These are phyloP conservation scores for Nannoperca obscura DNA, from an alignment of 2,797 vertebrate species.

Conservation along the genomic window DNA sequence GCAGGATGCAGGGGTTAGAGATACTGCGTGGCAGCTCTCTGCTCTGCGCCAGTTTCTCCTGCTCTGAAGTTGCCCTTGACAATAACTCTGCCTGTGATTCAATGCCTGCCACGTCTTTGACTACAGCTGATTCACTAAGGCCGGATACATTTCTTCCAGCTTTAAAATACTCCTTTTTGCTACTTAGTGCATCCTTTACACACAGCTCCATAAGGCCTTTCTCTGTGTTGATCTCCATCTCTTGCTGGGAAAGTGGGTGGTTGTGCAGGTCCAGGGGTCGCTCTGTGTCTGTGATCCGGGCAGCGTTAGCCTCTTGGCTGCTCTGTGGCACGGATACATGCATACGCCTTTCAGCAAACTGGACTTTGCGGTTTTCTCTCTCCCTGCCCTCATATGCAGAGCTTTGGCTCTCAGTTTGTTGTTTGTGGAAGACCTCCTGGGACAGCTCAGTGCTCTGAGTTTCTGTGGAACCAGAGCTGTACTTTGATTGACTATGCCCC, in stretches of 20 bases:
- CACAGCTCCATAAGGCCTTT: conserved; percentile 9
- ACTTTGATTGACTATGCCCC: conserved; percentile 29
- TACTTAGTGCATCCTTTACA: conserved; percentile 55
- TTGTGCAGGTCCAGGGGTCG: conserved; percentile 60
- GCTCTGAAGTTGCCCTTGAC: conserved; percentile 12
- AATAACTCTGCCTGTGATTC: conserved; percentile 32
- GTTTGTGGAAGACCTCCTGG: conserved; percentile 40
- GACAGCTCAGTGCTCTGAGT: conserved; percentile 23
- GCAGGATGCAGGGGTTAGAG: conserved; percentile 39
- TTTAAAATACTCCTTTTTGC: conserved; percentile 39
- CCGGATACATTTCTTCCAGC: conserved; percentile 38
- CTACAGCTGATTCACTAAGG: conserved; percentile 33
- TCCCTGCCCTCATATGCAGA: conserved; percentile 25
- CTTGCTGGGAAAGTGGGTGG: conserved; percentile 51
- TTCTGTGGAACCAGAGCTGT: conserved; percentile 36
- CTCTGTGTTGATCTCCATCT: conserved; percentile 48
- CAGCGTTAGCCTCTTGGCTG: conserved; percentile 31
- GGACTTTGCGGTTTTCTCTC: conserved; percentile 52
- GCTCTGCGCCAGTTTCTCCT: not conserved
- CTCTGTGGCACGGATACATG: conserved; percentile 30
- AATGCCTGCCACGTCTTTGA: conserved; percentile 8
- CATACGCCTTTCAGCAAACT: conserved; percentile 46
- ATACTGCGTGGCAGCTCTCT: conserved; percentile 7
- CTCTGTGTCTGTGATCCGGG: conserved; percentile 64
- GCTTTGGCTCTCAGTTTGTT: conserved; percentile 28